phyloP scores from a whole-genome alignment of 2,888 invertebrate genomes.

The Nebria brevicollis region DNA sequence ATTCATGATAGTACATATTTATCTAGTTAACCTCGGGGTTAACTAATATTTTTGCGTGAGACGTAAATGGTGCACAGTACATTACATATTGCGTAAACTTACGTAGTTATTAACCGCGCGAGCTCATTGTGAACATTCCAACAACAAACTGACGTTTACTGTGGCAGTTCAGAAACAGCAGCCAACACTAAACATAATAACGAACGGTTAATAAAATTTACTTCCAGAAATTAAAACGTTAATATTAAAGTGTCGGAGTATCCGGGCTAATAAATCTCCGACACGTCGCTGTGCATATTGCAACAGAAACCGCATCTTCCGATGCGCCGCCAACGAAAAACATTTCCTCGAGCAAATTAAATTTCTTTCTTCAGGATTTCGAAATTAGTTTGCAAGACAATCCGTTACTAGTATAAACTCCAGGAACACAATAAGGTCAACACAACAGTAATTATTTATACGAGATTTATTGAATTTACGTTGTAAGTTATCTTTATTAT shows the following conservation, averaged over 20 bases:
- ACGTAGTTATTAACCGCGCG: conserved; percentile 8
- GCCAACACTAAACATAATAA: too few relatives aligned
- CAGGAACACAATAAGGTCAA: not conserved
- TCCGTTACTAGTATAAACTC: not conserved
- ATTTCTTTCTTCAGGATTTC: conserved; percentile 37
- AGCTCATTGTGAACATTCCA: not conserved
- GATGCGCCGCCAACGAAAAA: conserved; percentile 24
- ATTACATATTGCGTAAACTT: conserved; percentile 11
- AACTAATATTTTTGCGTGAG: conserved; percentile 8
- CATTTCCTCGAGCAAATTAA: conserved; percentile 32
- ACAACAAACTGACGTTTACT: conserved; percentile 16
- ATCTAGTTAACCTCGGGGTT: conserved; percentile 14
- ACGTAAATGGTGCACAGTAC: conserved; percentile 8
- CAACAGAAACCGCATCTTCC: conserved; percentile 17
- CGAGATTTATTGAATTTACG: not conserved
- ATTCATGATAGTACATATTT: not conserved
- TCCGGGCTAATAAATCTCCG: conserved; percentile 36
- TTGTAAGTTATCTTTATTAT: not conserved
- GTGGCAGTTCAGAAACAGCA: conserved; percentile 4
- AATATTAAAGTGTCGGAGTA: conserved; percentile 44
- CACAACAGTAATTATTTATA: not conserved
- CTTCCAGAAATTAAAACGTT: conserved; percentile 45
- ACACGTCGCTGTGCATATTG: conserved; percentile 30
- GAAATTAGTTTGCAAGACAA: conserved; percentile 38
- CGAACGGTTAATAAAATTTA: conserved; percentile 41